Evolutionary conservation across 2,113 vertebrate species (phyloP), one percentile per base, ranked within the genome.

Genomic region (Pseudois nayaur): DNA sequence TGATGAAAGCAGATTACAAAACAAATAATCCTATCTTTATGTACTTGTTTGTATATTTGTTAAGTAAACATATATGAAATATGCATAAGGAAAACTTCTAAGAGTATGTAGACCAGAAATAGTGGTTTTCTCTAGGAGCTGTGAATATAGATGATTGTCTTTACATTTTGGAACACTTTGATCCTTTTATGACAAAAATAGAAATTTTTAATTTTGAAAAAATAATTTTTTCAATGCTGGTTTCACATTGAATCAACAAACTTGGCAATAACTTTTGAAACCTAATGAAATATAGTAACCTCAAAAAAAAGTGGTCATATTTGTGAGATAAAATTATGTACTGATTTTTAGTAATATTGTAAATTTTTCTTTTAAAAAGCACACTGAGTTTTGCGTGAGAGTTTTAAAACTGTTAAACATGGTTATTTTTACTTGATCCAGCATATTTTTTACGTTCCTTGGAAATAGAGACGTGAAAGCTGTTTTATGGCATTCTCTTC

Each of bases 251-350:
- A 78, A 57, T 86, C 85, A 78, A 36, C 6, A 64, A 62, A 50
- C 8, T 54, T 90, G 48, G 15, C 25, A 67, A 23, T 84, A 90
- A 87, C 36, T 60, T 76, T 89, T 94, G 79, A 45, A 95, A 89
- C 21, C 17, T 59, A 87, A 93, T 92, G 27, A 13, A 62, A 92
- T 48, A 90, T 57, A 31, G 3, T 87, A 83, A 91, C 33, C 50
- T 86, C n/a, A 52, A 90, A 94, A 57, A 57, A 62, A 87, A 55
- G 29, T 86, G 67, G 5, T 89, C 31, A 29, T 57, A 50, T 87
- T 93, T 97, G 57, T 81, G 76, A 89, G 60, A 91, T 94, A 78
- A 89, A 94, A 95, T 78, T 27, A 62, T 91, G 8, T 40, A n/a
- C 50, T 87, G 23, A 86, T 96, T 95, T 97, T 23, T 89, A 12